Conservation (phyloP, 2,797 vertebrate genomes). For the Dryobates pubescens region DNA sequence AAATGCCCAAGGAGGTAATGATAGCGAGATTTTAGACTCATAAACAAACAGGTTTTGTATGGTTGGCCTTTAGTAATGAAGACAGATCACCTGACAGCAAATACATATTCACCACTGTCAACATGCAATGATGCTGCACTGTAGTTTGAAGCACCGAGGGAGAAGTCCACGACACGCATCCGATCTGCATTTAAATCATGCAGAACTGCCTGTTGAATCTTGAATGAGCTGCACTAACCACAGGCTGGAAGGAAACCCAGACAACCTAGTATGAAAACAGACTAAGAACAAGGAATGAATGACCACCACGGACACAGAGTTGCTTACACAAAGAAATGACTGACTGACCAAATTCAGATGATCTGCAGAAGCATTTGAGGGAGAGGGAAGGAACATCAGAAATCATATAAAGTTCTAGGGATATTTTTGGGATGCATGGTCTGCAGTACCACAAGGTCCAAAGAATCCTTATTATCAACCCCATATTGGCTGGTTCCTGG, state of each 20-base stretch:
- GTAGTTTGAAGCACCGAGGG: constrained; percentile 11
- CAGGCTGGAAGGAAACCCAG: background rate
- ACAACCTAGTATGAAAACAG: background rate
- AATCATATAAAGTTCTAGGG: background rate
- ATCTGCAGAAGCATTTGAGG: background rate
- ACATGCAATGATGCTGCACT: background rate
- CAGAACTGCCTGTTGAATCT: constrained; percentile 20
- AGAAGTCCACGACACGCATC: background rate
- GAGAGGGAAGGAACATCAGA: background rate
- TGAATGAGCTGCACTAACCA: background rate
- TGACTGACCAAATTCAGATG: background rate
- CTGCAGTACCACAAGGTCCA: background rate
- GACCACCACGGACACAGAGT: background rate
- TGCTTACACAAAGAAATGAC: background rate
- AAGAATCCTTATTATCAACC: background rate
- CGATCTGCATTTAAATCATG: constrained; percentile 37
- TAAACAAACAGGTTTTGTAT: constrained; percentile 39
- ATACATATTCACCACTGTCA: constrained; percentile 12
- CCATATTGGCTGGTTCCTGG: background rate
- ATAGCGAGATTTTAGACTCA: constrained; percentile 31
- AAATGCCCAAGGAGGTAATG: background rate
- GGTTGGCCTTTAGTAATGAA: constrained; percentile 34
- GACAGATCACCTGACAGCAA: constrained; percentile 52
- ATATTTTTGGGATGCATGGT: background rate
- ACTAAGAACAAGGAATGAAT: background rate